A percentile compares a stretch with the other conserved stretches of the same genome.
Conservation (phyloP, 2,113 vertebrate genomes). For the Pipa parva region DNA sequence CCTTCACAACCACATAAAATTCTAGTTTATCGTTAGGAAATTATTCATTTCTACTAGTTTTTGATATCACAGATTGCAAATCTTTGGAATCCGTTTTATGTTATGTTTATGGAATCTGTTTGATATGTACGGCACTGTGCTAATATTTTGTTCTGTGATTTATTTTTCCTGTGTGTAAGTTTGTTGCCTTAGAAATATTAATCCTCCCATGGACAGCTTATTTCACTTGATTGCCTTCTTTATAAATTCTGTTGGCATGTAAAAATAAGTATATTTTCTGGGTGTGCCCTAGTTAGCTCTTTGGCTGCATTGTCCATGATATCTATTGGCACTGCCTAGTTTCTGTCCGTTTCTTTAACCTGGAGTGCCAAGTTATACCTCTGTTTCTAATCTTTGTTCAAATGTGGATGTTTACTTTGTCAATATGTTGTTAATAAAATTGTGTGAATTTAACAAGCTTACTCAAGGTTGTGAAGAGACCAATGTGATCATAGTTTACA, state of each 20-base stretch:
- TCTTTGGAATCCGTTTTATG: not conserved
- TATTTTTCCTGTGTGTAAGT: not conserved
- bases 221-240: constrained; percentile 1
- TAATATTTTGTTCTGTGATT: constrained; percentile 16
- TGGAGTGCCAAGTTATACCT: not conserved
- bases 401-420: constrained; percentile 2
- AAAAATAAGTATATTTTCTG: not conserved
- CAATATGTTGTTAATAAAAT: not conserved
- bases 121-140: constrained; percentile 11
- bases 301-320: not conserved
- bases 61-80: not conserved
- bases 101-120: too few species aligned
- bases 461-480: not conserved
- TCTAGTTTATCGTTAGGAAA: too few species aligned
- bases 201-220: not conserved
- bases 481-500: not conserved
- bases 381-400: not conserved
- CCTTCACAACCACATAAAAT: too few species aligned
- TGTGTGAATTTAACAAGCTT: not conserved
- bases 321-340: too few species aligned
- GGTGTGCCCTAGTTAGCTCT: not conserved
- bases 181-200: constrained; percentile 14
- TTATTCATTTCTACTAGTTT: too few species aligned
- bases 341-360: not conserved
- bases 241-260: not conserved